Conservation (phyloP, 2,113 vertebrate genomes). For the Neoarius graeffei region DNA sequence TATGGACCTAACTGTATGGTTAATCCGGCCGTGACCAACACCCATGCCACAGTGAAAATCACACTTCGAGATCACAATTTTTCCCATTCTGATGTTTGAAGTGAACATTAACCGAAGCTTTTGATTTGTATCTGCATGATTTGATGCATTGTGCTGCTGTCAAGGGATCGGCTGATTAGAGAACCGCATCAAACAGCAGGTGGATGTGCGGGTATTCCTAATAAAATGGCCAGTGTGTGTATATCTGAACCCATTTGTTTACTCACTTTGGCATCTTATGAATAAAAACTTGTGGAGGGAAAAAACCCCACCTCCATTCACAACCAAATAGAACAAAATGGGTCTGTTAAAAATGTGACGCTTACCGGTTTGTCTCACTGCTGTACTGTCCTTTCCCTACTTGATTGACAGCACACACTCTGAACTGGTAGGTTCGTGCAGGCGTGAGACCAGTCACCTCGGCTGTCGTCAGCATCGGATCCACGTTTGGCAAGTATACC, state of each 20-base stretch:
- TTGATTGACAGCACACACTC: constrained; percentile 81
- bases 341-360: background rate
- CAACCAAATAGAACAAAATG: background rate
- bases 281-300: background rate
- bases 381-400: constrained; percentile 95
- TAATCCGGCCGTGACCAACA: too few relatives aligned
- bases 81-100: too few relatives aligned
- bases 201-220: too few relatives aligned
- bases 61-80: too few relatives aligned
- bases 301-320: background rate
- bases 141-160: too few relatives aligned
- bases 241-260: constrained; percentile 13
- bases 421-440: constrained; percentile 92
- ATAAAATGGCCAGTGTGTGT: too few relatives aligned
- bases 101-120: too few relatives aligned
- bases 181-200: too few relatives aligned
- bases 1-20: too few relatives aligned
- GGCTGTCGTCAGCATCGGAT: constrained; percentile 74
- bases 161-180: too few relatives aligned
- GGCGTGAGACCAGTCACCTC: constrained; percentile 88
- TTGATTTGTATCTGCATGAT: too few relatives aligned
- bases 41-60: too few relatives aligned
- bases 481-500: constrained; percentile 84
- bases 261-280: background rate
- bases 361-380: constrained; percentile 73